Evolutionary conservation across 2,888 invertebrate genomes (phyloP).

Genomic region (Hermaeophaga mercurialis): DNA sequence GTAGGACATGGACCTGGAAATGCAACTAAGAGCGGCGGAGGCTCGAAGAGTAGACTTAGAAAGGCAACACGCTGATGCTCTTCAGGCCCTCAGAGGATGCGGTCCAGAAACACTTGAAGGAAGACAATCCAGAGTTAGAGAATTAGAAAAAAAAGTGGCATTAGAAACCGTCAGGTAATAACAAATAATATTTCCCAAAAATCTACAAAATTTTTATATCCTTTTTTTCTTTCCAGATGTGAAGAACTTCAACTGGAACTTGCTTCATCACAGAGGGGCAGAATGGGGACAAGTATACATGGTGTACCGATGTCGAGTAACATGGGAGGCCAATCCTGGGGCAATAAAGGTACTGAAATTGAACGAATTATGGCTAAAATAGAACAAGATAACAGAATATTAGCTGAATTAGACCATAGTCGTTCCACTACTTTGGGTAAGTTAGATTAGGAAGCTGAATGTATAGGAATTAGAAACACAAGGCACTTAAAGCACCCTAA

Average conservation of each 20-base stretch:
- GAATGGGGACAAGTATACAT: constrained; percentile 42
- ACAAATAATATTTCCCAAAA: no score
- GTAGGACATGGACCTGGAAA: constrained; percentile 64
- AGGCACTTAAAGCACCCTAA: no score
- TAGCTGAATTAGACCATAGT: constrained; percentile 88
- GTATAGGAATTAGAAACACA: constrained; percentile 18
- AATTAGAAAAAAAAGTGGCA: constrained; percentile 87
- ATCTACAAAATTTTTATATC: background rate
- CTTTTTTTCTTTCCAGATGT: constrained; percentile 58
- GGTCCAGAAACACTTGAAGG: constrained; percentile 70
- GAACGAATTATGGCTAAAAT: constrained; percentile 95
- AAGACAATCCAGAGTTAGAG: constrained; percentile 82
- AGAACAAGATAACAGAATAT: constrained; percentile 86
- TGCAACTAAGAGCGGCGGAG: constrained; percentile 81
- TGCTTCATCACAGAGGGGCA: constrained; percentile 61
- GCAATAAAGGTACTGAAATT: constrained; percentile 71
- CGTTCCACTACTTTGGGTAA: constrained; percentile 72
- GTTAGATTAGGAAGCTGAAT: constrained; percentile 40
- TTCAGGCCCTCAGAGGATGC: constrained; percentile 63
- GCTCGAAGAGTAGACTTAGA: constrained; percentile 77
- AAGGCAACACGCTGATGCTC: constrained; percentile 77
- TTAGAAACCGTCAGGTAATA: constrained; percentile 57
- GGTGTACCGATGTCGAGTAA: constrained; percentile 50
- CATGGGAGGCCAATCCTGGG: constrained; percentile 57
- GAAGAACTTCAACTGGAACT: constrained; percentile 90